Percentiles rank a stretch among this genome's conserved stretches.
phyloP scores from a whole-genome alignment of 2,797 vertebrate genomes.

The Amazona ochrocephala region DNA sequence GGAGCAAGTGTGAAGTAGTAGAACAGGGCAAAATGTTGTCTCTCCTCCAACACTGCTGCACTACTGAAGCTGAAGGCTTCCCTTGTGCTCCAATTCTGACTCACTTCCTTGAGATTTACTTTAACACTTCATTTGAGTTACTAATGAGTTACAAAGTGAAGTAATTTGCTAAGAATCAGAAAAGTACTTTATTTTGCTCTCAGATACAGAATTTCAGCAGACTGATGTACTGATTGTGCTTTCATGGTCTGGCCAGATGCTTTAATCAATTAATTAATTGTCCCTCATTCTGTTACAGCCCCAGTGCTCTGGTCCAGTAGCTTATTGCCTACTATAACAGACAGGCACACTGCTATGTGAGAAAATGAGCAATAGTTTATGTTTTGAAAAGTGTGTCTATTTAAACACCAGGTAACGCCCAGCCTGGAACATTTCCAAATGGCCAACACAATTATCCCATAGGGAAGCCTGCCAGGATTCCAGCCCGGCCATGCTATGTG shows the following conservation, averaged over 20 bases:
- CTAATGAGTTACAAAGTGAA: neutral
- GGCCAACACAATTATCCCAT: neutral
- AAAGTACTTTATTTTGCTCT: neutral
- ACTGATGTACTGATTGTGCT: neutral
- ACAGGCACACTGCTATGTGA: accelerated
- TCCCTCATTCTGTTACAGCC: neutral
- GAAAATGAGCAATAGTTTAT: neutral
- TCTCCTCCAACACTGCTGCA: neutral
- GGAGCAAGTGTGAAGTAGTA: neutral
- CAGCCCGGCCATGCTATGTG: neutral
- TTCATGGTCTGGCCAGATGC: neutral
- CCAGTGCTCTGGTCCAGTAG: neutral
- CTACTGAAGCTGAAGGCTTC: neutral
- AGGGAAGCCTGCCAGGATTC: neutral
- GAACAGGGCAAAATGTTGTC: neutral
- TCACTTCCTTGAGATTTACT: neutral
- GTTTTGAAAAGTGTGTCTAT: neutral
- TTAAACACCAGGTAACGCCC: neutral
- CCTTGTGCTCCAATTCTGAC: neutral
- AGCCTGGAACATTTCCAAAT: neutral
- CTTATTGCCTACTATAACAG: neutral
- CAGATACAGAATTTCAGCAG: neutral
- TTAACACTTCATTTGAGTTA: neutral
- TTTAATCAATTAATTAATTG: constrained; percentile 11
- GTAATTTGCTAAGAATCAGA: neutral